Percentiles rank a stretch among this genome's conserved stretches.
These are phyloP conservation scores for Siderastrea siderea DNA, from an alignment of 92 coral and sea anemone species.

Conservation along the genomic window DNA sequence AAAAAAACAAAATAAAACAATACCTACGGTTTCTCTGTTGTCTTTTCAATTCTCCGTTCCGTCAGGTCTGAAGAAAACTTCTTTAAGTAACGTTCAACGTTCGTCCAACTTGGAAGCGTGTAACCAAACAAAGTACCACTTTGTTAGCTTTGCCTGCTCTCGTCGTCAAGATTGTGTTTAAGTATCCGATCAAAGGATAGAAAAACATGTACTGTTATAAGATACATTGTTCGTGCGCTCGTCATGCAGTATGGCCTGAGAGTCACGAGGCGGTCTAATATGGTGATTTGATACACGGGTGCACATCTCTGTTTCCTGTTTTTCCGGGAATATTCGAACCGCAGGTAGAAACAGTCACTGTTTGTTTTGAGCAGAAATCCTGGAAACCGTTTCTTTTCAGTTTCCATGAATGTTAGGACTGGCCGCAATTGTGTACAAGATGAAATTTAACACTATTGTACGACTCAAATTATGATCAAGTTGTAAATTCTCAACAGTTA, in stretches of 20 bases:
- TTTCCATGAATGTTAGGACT: too few relatives aligned
- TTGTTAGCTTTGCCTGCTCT: neutral
- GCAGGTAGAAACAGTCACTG: neutral
- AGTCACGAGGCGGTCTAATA: constrained; percentile 8
- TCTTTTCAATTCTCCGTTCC: neutral
- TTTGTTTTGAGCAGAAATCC: neutral
- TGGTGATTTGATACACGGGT: neutral
- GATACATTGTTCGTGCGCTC: neutral
- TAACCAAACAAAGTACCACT: neutral
- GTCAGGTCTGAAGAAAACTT: neutral
- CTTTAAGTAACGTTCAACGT: neutral
- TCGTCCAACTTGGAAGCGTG: neutral
- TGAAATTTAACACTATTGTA: too few relatives aligned
- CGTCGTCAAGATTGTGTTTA: neutral
- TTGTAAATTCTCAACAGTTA: too few relatives aligned
- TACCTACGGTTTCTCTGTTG: neutral
- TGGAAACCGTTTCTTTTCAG: too few relatives aligned
- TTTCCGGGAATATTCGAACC: neutral
- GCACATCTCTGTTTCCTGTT: neutral
- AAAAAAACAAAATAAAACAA: neutral
- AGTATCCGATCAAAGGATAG: neutral
- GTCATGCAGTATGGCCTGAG: constrained; percentile 1
- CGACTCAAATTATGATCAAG: too few relatives aligned
- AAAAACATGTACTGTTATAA: neutral
- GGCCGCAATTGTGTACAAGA: too few relatives aligned